Percentiles rank a stretch among this genome's conserved stretches.
Conservation (phyloP, 1,140 invertebrate genomes). For the Muscidifurax raptorellus region DNA sequence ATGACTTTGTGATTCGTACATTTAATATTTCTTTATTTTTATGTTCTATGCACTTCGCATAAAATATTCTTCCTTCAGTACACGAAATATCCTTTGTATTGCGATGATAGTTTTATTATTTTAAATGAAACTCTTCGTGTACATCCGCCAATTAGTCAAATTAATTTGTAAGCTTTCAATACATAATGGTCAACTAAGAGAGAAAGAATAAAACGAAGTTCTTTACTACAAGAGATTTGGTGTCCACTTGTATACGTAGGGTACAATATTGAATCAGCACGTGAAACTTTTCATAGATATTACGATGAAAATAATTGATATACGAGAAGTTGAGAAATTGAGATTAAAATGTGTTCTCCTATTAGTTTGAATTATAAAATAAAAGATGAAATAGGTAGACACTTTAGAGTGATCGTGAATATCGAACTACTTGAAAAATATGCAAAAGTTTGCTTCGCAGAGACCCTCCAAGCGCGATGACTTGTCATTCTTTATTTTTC, state of each 20-base stretch:
- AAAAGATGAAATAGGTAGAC: neutral
- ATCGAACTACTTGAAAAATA: slow-evolving; percentile 4
- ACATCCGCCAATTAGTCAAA: no score
- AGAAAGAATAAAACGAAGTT: neutral
- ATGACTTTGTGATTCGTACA: slow-evolving; percentile 23
- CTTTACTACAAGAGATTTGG: no score
- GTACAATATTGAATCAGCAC: no score
- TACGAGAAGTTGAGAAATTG: neutral
- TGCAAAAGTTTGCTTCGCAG: neutral
- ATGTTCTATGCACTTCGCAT: neutral
- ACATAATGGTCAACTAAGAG: neutral
- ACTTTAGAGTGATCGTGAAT: neutral
- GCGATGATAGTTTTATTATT: no score
- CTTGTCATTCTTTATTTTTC: slow-evolving; percentile 6
- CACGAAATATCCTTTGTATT: no score
- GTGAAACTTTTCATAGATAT: neutral
- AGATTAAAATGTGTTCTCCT: neutral
- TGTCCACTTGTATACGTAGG: no score
- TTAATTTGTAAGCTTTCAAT: no score
- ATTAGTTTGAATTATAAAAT: neutral
- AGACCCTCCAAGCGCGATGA: neutral
- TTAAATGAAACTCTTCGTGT: no score
- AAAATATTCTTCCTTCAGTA: neutral
- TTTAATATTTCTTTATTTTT: neutral
- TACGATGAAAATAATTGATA: neutral